Conservation (phyloP, 2,888 invertebrate species). For the Tridacna gigas region DNA sequence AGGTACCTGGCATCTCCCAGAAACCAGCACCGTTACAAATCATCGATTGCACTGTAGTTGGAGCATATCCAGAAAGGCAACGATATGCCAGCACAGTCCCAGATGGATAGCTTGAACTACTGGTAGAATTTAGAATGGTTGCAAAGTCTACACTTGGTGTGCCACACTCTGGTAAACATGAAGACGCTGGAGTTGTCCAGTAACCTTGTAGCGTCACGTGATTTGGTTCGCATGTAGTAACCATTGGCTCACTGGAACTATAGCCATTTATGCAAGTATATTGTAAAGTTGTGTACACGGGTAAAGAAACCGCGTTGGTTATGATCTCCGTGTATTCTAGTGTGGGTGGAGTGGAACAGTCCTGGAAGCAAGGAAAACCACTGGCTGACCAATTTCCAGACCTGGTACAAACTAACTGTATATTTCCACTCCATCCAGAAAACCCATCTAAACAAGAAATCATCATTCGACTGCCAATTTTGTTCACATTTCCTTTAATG, state of each 20-base stretch:
- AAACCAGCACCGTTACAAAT: slow-evolving; percentile 3
- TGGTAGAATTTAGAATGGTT: neutral
- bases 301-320: neutral
- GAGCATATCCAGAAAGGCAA: neutral
- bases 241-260: neutral
- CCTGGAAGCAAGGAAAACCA: neutral
- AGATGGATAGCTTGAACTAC: neutral
- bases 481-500: neutral
- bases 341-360: neutral
- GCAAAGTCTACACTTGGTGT: neutral
- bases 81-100: neutral
- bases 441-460: neutral
- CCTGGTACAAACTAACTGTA: neutral
- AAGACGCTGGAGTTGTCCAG: slow-evolving; percentile 1
- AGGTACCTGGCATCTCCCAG: neutral
- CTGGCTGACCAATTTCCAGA: neutral
- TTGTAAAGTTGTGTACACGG: neutral
- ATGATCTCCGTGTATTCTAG: neutral
- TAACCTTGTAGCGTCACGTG: neutral
- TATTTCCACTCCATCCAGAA: neutral
- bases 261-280: neutral
- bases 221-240: neutral
- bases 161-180: neutral
- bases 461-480: neutral
- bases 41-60: neutral